phyloP scores from a whole-genome alignment of 2,888 invertebrate species.

The Tethea ocularis region DNA sequence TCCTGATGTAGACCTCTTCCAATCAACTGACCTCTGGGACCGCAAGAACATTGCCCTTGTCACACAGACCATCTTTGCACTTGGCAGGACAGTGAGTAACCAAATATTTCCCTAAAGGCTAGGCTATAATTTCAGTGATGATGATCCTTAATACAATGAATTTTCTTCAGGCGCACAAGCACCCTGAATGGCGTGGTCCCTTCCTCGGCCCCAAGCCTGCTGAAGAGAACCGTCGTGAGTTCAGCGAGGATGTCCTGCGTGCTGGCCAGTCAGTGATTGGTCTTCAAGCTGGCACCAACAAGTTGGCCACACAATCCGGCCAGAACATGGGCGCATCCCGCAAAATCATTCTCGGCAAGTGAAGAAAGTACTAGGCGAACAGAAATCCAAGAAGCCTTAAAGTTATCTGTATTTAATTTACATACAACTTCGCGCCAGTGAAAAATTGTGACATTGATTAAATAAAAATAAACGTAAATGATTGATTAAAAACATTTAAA shows the following conservation, averaged over 20 bases:
- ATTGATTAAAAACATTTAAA: background rate
- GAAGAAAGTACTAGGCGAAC: slow-evolving; percentile 40
- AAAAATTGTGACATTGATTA: background rate
- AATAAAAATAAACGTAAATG: too few relatives aligned
- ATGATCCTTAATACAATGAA: background rate
- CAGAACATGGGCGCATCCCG: slow-evolving; percentile 93
- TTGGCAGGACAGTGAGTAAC: slow-evolving; percentile 90
- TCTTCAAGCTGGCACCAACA: slow-evolving; percentile 94
- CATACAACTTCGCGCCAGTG: background rate
- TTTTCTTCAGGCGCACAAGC: slow-evolving; percentile 86
- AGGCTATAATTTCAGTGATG: background rate
- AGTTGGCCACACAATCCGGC: slow-evolving; percentile 92
- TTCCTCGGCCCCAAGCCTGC: slow-evolving; percentile 93
- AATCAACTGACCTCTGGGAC: slow-evolving; percentile 96
- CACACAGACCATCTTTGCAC: slow-evolving; percentile 93
- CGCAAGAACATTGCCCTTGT: slow-evolving; percentile 94
- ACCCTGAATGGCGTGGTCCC: slow-evolving; percentile 93
- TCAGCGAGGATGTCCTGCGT: slow-evolving; percentile 91
- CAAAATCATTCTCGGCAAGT: slow-evolving; percentile 92
- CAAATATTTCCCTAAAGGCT: background rate
- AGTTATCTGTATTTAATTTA: slow-evolving; percentile 7
- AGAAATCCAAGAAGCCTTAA: slow-evolving; percentile 16
- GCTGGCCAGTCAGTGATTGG: slow-evolving; percentile 94
- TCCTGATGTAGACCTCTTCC: slow-evolving; percentile 93
- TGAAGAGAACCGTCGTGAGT: slow-evolving; percentile 92